These are phyloP conservation scores for Eudyptes chrysolophus DNA, from an alignment of 2,113 vertebrate genomes.

Conservation along the genomic window DNA sequence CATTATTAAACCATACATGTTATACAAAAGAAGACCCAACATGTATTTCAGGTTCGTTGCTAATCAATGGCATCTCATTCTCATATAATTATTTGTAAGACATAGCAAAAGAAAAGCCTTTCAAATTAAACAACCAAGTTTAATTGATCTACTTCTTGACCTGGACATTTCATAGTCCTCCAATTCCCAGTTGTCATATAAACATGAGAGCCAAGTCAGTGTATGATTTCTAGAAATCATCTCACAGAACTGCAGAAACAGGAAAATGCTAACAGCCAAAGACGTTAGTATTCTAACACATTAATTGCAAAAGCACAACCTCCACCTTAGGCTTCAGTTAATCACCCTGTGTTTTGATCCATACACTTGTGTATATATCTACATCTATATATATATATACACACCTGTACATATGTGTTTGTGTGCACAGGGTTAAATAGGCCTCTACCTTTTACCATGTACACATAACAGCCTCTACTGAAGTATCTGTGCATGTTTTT, in stretches of 20 bases:
- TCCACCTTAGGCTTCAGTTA: neutral
- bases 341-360: neutral
- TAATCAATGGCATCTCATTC: neutral
- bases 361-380: no score
- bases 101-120: neutral
- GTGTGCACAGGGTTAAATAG: neutral
- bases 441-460: neutral
- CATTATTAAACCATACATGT: neutral
- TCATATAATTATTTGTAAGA: neutral
- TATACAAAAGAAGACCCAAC: neutral
- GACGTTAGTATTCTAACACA: neutral
- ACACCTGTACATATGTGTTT: accelerated
- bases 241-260: neutral
- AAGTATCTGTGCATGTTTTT: neutral
- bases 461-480: neutral
- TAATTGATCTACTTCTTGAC: neutral
- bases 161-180: neutral
- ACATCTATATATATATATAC: accelerated
- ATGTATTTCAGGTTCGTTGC: neutral
- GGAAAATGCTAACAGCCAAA: neutral
- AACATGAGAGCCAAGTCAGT: neutral
- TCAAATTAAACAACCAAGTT: neutral
- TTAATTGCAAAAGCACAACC: neutral
- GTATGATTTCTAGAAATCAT: neutral
- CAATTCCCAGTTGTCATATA: neutral